A percentile compares a stretch with the other conserved stretches of the same genome.
These are phyloP conservation scores for Vipera ursinii DNA, from an alignment of 2,797 vertebrate species.

Conservation along the genomic window DNA sequence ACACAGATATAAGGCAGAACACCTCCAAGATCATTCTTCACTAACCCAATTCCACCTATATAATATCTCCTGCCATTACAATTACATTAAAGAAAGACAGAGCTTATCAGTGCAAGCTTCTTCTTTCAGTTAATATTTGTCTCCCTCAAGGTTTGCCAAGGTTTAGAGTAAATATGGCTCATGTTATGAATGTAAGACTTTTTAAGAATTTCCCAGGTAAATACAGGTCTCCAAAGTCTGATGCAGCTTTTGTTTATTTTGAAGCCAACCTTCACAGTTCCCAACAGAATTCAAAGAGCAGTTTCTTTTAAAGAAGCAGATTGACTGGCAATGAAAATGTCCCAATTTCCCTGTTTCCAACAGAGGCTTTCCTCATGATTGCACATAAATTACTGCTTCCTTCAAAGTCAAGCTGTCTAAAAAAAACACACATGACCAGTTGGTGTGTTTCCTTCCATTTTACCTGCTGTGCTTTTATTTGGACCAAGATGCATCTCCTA, in stretches of 20 bases:
- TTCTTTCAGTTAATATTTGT: constrained; percentile 14
- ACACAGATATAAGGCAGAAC: not conserved
- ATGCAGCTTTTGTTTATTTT: constrained; percentile 36
- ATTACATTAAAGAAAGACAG: not conserved
- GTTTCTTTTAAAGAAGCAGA: constrained; percentile 45
- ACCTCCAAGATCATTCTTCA: not conserved
- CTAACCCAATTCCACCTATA: not conserved
- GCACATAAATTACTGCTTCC: constrained; percentile 57
- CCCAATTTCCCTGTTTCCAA: constrained; percentile 50
- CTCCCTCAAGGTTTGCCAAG: constrained; percentile 10
- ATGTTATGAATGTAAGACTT: constrained; percentile 33
- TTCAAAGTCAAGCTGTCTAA: constrained; percentile 59
- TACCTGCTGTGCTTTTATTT: constrained; percentile 58
- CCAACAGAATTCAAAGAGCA: constrained; percentile 39
- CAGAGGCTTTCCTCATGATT: constrained; percentile 58
- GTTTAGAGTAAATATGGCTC: constrained; percentile 34
- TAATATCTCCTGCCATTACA: not conserved
- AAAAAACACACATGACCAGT: constrained; percentile 53
- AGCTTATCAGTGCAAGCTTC: constrained; percentile 17
- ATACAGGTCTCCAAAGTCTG: constrained; percentile 41
- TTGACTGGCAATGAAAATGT: constrained; percentile 45
- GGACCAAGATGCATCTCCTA: constrained; percentile 49
- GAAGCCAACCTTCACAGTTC: constrained; percentile 39
- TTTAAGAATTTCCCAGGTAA: constrained; percentile 36
- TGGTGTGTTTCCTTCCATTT: constrained; percentile 54